Evolutionary conservation across 2,113 vertebrate genomes (phyloP), one percentile per base, ranked within the genome.

Genomic region (Dendrocopos noguchii): DNA sequence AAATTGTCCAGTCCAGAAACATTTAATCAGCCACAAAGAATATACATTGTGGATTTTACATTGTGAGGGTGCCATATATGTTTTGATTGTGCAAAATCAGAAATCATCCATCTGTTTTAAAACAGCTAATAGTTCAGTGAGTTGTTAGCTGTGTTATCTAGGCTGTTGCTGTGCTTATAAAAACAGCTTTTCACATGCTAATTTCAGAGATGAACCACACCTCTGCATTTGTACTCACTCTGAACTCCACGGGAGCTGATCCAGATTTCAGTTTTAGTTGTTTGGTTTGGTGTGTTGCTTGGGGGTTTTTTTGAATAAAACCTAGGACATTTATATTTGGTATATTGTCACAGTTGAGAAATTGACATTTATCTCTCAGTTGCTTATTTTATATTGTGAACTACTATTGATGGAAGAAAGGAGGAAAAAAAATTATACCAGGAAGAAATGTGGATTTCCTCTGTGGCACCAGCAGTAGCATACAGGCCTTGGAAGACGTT

Each of bases 161-260:
- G 28, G 24, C 39, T 95, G 73, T 47, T 88, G 33, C 61, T 83
- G 15, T 71, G 76, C 57, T 83, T 91, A 78, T n/a, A 94, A 93
- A 94, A 94, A 95, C 90, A 91, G 70, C 36, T 94, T 91, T 95
- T 94, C 83, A 88, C 52, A 61, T 90, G 65, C 92, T 95, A 83
- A 84, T 93, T 96, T 96, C 57, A 91, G 88, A 80, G 57, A 63
- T 80, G 93, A 64, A 47, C 76, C 85, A 77, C 95, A 90, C 88
- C 92, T 77, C 65, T 93, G 68, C 31, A 53, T 90, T 91, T 88
- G n/a, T 63, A 27, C 31, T 18, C 25, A 71, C 29, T 36, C 16
- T 92, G 64, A 85, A 74, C 57, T 88, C 12, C 61, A 53, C 65
- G n/a, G 47, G 42, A 77, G 29, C 29, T 85, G 55, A 75, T 95